Conservation (phyloP, 2,888 invertebrate genomes). For the Eilema sororculum region DNA sequence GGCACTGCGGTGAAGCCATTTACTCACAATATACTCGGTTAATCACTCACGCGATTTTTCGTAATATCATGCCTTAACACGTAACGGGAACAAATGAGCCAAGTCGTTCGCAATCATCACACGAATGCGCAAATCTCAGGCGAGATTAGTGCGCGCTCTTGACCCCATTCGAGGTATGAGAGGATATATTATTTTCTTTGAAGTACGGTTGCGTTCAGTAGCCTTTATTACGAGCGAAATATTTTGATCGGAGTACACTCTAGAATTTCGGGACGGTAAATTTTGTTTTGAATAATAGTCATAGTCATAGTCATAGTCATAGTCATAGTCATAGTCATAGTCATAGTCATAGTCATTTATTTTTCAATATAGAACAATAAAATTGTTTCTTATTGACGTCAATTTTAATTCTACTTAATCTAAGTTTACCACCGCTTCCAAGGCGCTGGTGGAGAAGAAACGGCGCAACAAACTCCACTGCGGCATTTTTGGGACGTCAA, state of each 20-base stretch:
- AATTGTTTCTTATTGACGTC: no score
- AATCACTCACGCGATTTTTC: constrained; percentile 74
- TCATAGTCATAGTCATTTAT: no score
- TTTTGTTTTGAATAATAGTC: constrained; percentile 40
- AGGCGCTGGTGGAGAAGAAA: no score
- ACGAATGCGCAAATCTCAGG: constrained; percentile 53
- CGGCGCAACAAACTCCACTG: no score
- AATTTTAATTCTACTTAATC: no score
- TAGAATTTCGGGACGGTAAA: constrained; percentile 35
- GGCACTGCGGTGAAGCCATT: constrained; percentile 59
- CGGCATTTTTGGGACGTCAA: no score
- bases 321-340: no score
- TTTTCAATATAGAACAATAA: no score
- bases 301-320: no score
- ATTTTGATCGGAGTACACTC: constrained; percentile 34
- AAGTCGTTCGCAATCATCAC: constrained; percentile 54
- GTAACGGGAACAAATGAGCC: constrained; percentile 58
- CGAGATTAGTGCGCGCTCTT: constrained; percentile 61
- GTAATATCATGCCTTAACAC: constrained; percentile 65
- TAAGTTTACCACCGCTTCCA: no score
- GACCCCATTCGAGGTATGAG: constrained; percentile 57
- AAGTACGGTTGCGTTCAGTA: constrained; percentile 50
- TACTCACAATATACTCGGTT: constrained; percentile 68
- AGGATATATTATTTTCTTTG: constrained; percentile 58
- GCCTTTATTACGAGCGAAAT: constrained; percentile 45